phyloP scores from a whole-genome alignment of 1,140 invertebrate genomes.

The Drosophila nasuta region DNA sequence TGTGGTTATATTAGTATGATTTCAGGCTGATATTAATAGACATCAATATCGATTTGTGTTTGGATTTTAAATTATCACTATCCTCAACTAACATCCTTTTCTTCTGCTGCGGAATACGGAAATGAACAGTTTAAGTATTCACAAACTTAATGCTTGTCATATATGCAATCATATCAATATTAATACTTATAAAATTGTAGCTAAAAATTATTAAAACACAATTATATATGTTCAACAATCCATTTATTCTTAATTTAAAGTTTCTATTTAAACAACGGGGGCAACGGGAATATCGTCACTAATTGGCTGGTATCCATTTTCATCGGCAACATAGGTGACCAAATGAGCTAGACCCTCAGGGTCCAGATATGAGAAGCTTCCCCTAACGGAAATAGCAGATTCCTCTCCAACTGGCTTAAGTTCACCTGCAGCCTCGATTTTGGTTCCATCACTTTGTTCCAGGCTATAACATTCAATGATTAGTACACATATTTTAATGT shows the following conservation, averaged over 20 bases:
- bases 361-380: slow-evolving; percentile 86
- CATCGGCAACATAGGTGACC: slow-evolving; percentile 88
- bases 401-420: slow-evolving; percentile 51
- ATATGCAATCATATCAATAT: no score
- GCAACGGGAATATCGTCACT: slow-evolving; percentile 86
- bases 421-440: slow-evolving; percentile 22
- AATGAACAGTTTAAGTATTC: no score
- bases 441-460: slow-evolving; percentile 38
- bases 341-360: slow-evolving; percentile 85
- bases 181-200: no score
- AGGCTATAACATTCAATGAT: slow-evolving; percentile 19
- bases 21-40: neutral
- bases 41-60: no score
- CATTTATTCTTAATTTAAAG: slow-evolving; percentile 20
- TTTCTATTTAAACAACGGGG: slow-evolving; percentile 25
- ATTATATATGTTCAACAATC: slow-evolving; percentile 30
- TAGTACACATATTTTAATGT: neutral
- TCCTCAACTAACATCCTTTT: no score
- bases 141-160: no score
- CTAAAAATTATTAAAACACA: neutral
- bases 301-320: slow-evolving; percentile 89
- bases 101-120: no score
- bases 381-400: slow-evolving; percentile 85
- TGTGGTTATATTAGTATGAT: neutral
- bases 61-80: no score